These are phyloP conservation scores for Neolamprologus toae DNA, from an alignment of 2,113 vertebrate species.

Conservation along the genomic window DNA sequence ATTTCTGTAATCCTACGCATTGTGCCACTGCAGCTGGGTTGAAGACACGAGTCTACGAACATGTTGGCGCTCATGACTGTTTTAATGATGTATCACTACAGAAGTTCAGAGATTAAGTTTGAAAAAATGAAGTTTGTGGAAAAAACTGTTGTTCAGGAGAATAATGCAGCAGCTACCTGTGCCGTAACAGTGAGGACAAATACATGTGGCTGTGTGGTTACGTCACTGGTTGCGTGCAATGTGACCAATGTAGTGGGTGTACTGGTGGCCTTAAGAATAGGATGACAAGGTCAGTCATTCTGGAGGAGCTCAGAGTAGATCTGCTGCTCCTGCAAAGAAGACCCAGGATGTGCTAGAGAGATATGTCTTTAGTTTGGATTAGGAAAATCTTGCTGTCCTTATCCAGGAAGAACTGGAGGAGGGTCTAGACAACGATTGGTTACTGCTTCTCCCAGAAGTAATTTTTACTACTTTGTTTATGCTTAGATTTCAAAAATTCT, in stretches of 20 bases:
- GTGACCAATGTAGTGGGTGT: neutral
- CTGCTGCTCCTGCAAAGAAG: neutral
- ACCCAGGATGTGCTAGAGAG: neutral
- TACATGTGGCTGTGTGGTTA: neutral
- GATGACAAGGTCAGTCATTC: neutral
- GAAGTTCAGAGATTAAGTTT: neutral
- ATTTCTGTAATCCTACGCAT: neutral
- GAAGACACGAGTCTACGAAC: neutral
- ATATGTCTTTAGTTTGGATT: neutral
- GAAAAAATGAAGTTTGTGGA: neutral
- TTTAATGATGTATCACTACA: neutral
- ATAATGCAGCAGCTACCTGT: neutral
- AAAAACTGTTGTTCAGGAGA: neutral
- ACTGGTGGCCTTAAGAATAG: neutral
- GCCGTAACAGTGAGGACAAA: accelerated
- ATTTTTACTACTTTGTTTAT: neutral
- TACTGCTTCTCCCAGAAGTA: neutral
- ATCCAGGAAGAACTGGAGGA: neutral
- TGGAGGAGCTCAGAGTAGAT: neutral
- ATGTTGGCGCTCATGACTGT: neutral
- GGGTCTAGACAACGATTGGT: neutral
- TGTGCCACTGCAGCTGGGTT: neutral
- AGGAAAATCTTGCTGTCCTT: neutral
- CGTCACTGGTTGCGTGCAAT: neutral
- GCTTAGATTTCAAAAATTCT: neutral